phyloP scores from a whole-genome alignment of 2,113 vertebrate genomes.

The Sakesphorus luctuosus region DNA sequence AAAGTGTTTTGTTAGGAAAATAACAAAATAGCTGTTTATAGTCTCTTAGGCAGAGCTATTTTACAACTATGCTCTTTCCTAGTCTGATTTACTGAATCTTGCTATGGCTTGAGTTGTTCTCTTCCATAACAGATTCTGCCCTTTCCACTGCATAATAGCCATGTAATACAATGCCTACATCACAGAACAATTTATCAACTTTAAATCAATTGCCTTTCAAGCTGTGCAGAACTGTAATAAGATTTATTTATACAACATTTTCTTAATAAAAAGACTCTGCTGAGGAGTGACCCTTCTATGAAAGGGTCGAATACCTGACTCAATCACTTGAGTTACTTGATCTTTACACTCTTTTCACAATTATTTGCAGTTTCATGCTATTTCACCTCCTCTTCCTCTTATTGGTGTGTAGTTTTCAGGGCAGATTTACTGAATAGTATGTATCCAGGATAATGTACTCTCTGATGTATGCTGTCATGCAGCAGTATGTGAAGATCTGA shows the following conservation, averaged over 20 bases:
- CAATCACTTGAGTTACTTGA: neutral
- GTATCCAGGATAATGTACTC: neutral
- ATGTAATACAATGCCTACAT: neutral
- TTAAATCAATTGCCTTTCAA: constrained; percentile 35
- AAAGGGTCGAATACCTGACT: neutral
- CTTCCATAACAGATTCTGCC: neutral
- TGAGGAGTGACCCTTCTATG: neutral
- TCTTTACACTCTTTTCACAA: neutral
- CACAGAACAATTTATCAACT: neutral
- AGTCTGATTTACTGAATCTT: neutral
- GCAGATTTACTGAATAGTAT: neutral
- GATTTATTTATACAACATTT: neutral
- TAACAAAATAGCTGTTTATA: neutral
- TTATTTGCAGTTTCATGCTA: neutral
- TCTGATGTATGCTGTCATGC: neutral
- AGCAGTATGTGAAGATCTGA: neutral
- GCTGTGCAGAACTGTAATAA: neutral
- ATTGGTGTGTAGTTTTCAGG: neutral
- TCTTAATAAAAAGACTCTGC: neutral
- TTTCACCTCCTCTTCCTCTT: neutral
- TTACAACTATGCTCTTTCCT: neutral
- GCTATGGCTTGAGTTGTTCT: constrained; percentile 10
- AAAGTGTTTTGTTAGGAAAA: neutral
- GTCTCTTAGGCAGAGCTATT: neutral
- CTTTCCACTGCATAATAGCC: constrained; percentile 5